Evolutionary conservation across 2,113 vertebrate genomes (phyloP).

Genomic region (Callipepla californica): DNA sequence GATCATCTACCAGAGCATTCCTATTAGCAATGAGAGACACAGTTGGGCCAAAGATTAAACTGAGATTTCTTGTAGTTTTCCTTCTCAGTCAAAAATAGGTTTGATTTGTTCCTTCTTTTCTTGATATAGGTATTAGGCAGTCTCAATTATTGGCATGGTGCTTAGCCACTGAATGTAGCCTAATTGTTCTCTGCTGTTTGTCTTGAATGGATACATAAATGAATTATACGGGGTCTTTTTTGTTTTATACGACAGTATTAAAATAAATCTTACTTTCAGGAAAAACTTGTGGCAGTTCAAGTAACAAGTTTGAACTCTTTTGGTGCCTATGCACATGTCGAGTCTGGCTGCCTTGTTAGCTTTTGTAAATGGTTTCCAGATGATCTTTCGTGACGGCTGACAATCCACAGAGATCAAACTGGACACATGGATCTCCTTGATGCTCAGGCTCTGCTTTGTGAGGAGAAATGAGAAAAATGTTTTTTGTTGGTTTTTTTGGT

Average conservation of each 20-base stretch:
- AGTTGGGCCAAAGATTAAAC: not conserved
- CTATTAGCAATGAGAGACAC: not conserved
- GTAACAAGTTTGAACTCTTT: slow-evolving; percentile 26
- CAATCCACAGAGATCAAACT: slow-evolving; percentile 12
- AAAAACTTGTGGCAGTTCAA: not conserved
- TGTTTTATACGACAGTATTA: slow-evolving; percentile 41
- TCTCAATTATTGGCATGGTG: slow-evolving; percentile 9
- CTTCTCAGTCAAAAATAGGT: not conserved
- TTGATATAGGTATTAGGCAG: not conserved
- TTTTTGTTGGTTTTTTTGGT: too few relatives aligned
- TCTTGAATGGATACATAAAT: slow-evolving; percentile 11
- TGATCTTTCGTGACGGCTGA: slow-evolving; percentile 45
- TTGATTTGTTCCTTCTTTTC: not conserved
- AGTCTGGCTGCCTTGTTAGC: slow-evolving; percentile 5
- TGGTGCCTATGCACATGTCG: not conserved
- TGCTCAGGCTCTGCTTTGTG: not conserved
- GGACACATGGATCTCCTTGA: slow-evolving; percentile 34
- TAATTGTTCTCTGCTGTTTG: slow-evolving; percentile 19
- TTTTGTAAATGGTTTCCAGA: slow-evolving; percentile 51
- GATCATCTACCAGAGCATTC: not conserved
- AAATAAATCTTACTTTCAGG: slow-evolving; percentile 54
- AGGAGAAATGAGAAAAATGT: not conserved
- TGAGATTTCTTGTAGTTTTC: not conserved
- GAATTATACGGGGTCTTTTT: not conserved
- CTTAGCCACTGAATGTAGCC: not conserved